Evolutionary conservation across 1,140 invertebrate genomes (phyloP).

Genomic region (Varroa destructor): DNA sequence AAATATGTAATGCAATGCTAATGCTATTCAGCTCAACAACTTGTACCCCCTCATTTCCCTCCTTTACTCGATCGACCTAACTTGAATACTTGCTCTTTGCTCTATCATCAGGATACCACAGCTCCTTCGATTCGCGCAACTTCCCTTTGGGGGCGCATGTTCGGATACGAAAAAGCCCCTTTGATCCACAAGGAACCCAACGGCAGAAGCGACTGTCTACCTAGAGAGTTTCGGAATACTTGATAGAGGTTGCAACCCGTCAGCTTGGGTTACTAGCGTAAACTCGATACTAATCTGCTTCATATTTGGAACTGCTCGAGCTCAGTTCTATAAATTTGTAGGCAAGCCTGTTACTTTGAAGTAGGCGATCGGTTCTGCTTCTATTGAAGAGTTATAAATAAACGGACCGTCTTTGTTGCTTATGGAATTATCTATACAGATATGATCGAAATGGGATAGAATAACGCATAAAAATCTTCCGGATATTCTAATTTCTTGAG

Average conservation of each 20-base stretch:
- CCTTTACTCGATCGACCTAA: neutral
- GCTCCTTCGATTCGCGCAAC: neutral
- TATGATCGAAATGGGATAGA: neutral
- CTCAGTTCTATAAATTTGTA: neutral
- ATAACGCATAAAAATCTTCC: neutral
- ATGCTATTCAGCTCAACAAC: constrained; percentile 28
- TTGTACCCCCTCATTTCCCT: neutral
- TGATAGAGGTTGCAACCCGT: no score
- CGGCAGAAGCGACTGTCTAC: no score
- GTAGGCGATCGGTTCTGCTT: neutral
- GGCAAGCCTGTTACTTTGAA: neutral
- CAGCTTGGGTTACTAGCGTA: no score
- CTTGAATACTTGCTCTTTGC: neutral
- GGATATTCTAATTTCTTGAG: neutral
- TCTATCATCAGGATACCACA: neutral
- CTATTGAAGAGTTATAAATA: neutral
- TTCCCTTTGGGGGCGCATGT: neutral
- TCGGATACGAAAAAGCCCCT: neutral
- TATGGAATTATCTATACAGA: neutral
- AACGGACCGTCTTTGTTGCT: neutral
- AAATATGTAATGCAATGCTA: constrained; percentile 28
- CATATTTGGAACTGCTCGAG: neutral
- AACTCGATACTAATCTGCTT: neutral
- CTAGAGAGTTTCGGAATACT: no score
- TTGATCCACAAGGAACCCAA: no score